Conservation (phyloP, 2,888 invertebrate species). For the Buathra laborator region DNA sequence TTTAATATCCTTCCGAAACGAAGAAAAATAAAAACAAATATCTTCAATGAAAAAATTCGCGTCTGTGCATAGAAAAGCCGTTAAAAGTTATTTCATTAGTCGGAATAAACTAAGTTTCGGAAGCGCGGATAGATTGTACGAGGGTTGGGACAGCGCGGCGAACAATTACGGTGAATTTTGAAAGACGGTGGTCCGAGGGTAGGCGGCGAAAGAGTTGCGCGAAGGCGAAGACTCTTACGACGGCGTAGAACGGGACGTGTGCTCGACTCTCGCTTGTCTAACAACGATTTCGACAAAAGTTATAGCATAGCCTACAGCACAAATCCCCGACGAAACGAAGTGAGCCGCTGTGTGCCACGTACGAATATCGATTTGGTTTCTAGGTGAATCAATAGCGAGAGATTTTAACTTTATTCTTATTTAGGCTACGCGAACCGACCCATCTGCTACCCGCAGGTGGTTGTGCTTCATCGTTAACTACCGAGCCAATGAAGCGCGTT, state of each 20-base stretch:
- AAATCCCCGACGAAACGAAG: constrained; percentile 75
- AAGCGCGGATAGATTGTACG: constrained; percentile 18
- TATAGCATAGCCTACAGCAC: constrained; percentile 36
- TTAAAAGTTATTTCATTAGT: too few relatives aligned
- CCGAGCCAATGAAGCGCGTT: background rate
- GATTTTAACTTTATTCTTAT: constrained; percentile 76
- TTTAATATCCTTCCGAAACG: too few relatives aligned
- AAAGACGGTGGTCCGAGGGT: constrained; percentile 56
- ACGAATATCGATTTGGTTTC: constrained; percentile 82
- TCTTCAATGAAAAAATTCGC: too few relatives aligned
- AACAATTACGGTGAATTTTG: constrained; percentile 62
- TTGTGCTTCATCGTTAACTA: constrained; percentile 1
- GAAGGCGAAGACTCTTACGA: constrained; percentile 17
- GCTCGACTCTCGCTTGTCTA: constrained; percentile 54
- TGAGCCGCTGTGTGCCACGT: constrained; percentile 76
- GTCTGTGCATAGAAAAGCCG: too few relatives aligned
- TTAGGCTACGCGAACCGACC: constrained; percentile 51
- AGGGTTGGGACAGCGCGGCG: background rate
- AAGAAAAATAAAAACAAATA: too few relatives aligned
- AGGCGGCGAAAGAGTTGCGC: constrained; percentile 39
- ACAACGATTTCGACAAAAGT: constrained; percentile 60
- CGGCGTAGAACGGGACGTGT: constrained; percentile 20
- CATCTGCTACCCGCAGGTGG: background rate
- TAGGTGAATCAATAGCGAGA: constrained; percentile 78
- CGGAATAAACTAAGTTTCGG: constrained; percentile 40